Base-by-base conservation (phyloP, 2,797 vertebrate genomes). In the Pelochelys cantorii region DNA sequence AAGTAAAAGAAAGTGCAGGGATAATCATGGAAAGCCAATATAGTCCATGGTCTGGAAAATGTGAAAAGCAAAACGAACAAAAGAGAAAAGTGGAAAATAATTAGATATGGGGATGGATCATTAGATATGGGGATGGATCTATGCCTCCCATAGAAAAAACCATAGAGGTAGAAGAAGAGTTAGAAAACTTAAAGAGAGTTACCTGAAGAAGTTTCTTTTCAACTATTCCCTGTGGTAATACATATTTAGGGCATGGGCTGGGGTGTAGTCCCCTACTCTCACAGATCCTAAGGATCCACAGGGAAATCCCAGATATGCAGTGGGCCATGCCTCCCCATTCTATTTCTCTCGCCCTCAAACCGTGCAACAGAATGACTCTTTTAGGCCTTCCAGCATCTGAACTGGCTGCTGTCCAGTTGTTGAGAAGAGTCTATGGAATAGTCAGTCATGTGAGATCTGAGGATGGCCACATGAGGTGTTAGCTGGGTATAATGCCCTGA, bases 361-460 rank as follows among this genome's bases (percentile, higher is more conserved):
- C 17, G 23, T 34, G 25, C 22, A 77, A 9, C 17, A 81, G 31
- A 34, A 87, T 15, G 25, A 15, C 42, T 75, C 34, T 81, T 42
- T 42, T 62, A 87, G 22, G 25, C 79, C 27, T 91, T 53, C 5
- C 68, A 82, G 13, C 77, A 10, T 80, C 83, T 89, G n/a, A 89
- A 54, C 22, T 65, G 31, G n/a, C n/a, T 77, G 23, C 37, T 52
- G 23, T 84, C 42, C 62, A 37, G 5, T 14, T 55, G 80, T 4
- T 54, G 29, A 86, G 37, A n/a, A 83, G 31, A 5, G 7, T 11
- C 34, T 2, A 1, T 25, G 37, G 27, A 82, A 57, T 27, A 82
- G 25, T 37, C 37, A 27, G 3, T 52, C 13, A 15, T 77, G 42
- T 77, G 42, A 27, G 42, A 77, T 52, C 11, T 75, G 23, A 25